Conservation (phyloP, 2,888 invertebrate species). For the Ormyrus pomaceus region DNA sequence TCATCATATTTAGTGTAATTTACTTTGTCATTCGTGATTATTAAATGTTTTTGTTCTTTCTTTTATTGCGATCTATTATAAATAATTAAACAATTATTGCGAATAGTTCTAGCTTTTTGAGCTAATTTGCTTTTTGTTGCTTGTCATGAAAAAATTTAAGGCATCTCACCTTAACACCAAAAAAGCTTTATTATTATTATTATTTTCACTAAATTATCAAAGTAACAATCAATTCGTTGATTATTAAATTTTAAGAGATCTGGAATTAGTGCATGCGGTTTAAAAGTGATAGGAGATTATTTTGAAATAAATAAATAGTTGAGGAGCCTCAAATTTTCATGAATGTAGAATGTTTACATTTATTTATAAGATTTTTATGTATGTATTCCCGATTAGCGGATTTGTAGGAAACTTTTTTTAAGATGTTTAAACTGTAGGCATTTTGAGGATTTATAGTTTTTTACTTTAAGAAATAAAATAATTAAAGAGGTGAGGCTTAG, state of each 20-base stretch:
- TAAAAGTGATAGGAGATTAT: background rate
- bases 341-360: conserved; percentile 31
- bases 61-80: conserved; percentile 53
- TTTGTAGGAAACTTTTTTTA: conserved; percentile 31
- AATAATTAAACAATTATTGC: conserved; percentile 46
- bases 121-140: conserved; percentile 47
- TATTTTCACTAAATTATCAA: no score
- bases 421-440: conserved; percentile 30
- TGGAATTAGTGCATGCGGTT: conserved; percentile 45
- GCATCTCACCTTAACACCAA: conserved; percentile 34
- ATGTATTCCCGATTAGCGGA: conserved; percentile 42
- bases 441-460: conserved; percentile 36
- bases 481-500: conserved; percentile 38
- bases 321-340: conserved; percentile 52
- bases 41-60: conserved; percentile 48
- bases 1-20: conserved; percentile 49
- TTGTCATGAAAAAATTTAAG: conserved; percentile 51
- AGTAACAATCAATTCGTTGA: no score
- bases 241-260: background rate
- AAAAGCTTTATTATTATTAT: conserved; percentile 23
- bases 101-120: conserved; percentile 46
- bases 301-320: background rate
- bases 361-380: conserved; percentile 50
- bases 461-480: conserved; percentile 36
- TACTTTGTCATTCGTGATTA: conserved; percentile 51